Evolutionary conservation across 1,140 invertebrate genomes (phyloP), one percentile per base, ranked within the genome.

Genomic region (Papilio polyxenes): DNA sequence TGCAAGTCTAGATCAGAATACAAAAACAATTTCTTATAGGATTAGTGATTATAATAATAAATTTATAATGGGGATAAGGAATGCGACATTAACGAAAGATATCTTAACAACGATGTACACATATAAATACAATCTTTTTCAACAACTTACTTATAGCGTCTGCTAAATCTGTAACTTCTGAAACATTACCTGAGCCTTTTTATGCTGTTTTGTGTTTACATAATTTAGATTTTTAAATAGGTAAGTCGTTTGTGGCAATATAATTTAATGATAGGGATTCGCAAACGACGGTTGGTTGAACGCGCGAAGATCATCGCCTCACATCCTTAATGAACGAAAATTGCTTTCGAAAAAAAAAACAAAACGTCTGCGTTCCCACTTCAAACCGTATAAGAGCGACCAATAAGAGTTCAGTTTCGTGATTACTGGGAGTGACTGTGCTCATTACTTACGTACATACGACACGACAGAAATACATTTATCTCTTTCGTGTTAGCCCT

Each of bases 351-450:
- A 82, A 87, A 90, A 91, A 89, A 87, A 89, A 86, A 20, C 53
- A 56, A 87, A 75, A 15, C 75, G 62, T 81, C 81, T 51, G 72
- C 44, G 51, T 69, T 83, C 74, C 75, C 81, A 90, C 82, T 89
- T 87, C 84, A 83, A 89, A 86, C 88, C 84, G 87, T 86, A 87
- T 91, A 89, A 88, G 87, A 87, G 83, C 90, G 81, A 90, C 92
- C 92, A 93, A 92, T 92, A 78, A 86, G 86, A 85, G 83, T 82
- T 75, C 79, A 56, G 85, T 78, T 44, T 53, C 81, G 81, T 93
- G 91, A 93, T 93, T 93, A 91, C 87, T 82, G 91, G 92, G 92
- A 90, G 92, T 91, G 90, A 89, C 88, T 31, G 74, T 83, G 31
- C 85, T 92, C 91, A 92, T 93, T 92, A 92, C 89, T 92, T 87